Conservation (phyloP, 1,140 invertebrate species). For the Bombus difficillimus region DNA sequence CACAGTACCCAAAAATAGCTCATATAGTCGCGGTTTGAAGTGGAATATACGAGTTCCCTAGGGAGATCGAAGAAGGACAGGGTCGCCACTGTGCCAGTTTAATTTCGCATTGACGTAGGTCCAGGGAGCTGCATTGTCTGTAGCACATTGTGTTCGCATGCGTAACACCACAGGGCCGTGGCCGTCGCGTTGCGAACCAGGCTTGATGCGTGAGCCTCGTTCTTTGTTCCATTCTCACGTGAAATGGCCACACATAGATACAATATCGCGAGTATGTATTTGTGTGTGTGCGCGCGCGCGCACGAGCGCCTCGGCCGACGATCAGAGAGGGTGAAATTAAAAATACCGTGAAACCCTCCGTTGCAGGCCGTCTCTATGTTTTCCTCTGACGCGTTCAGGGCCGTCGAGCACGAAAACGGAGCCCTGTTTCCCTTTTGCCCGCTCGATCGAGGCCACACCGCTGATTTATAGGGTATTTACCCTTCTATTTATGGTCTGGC, state of each 20-base stretch:
- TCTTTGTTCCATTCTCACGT: conserved; percentile 23
- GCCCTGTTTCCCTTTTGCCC: conserved; percentile 24
- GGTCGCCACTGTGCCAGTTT: conserved; percentile 14
- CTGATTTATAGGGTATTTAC: conserved; percentile 47
- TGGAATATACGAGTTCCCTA: background rate
- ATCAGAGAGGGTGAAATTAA: conserved; percentile 69
- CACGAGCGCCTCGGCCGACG: background rate
- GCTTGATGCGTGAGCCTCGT: conserved; percentile 5
- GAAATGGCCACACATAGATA: conserved; percentile 27
- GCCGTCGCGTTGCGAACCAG: background rate
- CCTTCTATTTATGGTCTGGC: conserved; percentile 46
- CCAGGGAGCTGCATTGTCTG: conserved; percentile 28
- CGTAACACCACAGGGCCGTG: background rate
- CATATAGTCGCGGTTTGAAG: background rate
- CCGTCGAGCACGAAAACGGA: conserved; percentile 59
- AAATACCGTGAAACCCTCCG: conserved; percentile 71
- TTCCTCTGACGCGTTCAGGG: conserved; percentile 54
- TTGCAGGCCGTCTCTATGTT: conserved; percentile 9
- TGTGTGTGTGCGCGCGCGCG: background rate
- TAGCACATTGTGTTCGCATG: conserved; percentile 27
- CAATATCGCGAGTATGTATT: too few species aligned
- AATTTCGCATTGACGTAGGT: conserved; percentile 51
- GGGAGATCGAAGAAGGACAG: background rate
- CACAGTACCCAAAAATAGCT: background rate
- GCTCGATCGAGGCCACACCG: conserved; percentile 50